These are phyloP conservation scores for Lampropteryx suffumata DNA, from an alignment of 2,888 invertebrate genomes.

Conservation along the genomic window DNA sequence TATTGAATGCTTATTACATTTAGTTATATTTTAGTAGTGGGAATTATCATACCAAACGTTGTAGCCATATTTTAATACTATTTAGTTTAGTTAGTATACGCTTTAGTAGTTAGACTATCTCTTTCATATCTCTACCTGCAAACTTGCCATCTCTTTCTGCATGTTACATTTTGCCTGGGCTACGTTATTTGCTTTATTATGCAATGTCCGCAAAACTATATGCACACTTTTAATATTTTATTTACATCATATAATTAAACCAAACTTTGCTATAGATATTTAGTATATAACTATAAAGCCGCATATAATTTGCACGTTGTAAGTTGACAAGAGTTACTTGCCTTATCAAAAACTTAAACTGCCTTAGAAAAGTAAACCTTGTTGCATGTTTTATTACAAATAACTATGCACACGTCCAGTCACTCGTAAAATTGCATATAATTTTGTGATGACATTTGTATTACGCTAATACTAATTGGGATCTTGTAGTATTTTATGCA, in stretches of 20 bases:
- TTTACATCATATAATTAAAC: too few species aligned
- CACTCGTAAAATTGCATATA: slow-evolving; percentile 3
- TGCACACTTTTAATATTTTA: slow-evolving; percentile 7
- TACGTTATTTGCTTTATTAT: slow-evolving; percentile 49
- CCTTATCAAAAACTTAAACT: neutral
- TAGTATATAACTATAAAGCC: too few species aligned
- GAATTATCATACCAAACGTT: too few species aligned
- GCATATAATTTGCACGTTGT: neutral
- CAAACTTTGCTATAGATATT: too few species aligned
- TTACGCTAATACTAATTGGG: slow-evolving; percentile 9
- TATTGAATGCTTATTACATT: too few species aligned
- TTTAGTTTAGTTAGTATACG: slow-evolving; percentile 30
- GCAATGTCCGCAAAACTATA: slow-evolving; percentile 23
- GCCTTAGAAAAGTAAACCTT: neutral
- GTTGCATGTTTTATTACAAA: neutral
- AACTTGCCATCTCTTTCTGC: slow-evolving; percentile 50
- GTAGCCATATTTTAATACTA: neutral
- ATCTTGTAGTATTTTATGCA: slow-evolving; percentile 32
- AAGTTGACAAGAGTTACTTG: too few species aligned
- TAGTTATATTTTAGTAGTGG: too few species aligned
- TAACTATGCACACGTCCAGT: too few species aligned
- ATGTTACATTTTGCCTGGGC: slow-evolving; percentile 60
- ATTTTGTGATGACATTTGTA: slow-evolving; percentile 17
- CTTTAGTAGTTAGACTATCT: slow-evolving; percentile 49
- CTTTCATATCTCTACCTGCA: slow-evolving; percentile 42